Conservation (phyloP, 1,140 invertebrate species). For the Trinorchestia longiramus region DNA sequence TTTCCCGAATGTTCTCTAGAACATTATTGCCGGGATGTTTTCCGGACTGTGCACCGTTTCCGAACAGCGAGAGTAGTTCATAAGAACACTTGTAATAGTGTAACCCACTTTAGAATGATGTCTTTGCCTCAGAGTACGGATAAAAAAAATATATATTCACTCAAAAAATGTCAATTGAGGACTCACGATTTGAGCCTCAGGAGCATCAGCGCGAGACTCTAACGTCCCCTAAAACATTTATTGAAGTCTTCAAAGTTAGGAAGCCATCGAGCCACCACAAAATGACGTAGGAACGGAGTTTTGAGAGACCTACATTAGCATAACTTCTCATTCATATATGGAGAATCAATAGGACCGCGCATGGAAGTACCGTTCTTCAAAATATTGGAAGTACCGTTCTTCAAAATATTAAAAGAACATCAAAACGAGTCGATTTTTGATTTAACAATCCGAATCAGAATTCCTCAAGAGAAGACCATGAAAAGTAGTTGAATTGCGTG, state of each 20-base stretch:
- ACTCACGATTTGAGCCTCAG: not conserved
- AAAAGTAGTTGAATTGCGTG: not conserved
- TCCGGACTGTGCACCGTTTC: not conserved
- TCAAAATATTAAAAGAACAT: not conserved
- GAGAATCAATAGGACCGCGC: not conserved
- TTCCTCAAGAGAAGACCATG: not conserved
- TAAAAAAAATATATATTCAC: not conserved
- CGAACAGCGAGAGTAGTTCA: not conserved
- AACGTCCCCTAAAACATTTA: not conserved
- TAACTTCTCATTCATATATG: conserved; percentile 1
- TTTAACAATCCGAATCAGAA: not conserved
- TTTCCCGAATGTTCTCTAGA: not conserved
- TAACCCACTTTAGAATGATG: not conserved
- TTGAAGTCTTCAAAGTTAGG: not conserved
- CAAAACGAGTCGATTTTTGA: not conserved
- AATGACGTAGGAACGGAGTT: not conserved
- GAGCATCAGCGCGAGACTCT: not conserved
- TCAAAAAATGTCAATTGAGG: not conserved
- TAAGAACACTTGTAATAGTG: not conserved
- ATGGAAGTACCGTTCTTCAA: not conserved
- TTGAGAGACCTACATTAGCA: not conserved
- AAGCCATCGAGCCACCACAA: not conserved
- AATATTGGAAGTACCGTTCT: not conserved
- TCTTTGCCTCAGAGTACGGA: not conserved
- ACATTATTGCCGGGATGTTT: not conserved